Evolutionary conservation across 1,140 invertebrate genomes (phyloP), one percentile per base, ranked within the genome.

Genomic region (Olivierus martensii): DNA sequence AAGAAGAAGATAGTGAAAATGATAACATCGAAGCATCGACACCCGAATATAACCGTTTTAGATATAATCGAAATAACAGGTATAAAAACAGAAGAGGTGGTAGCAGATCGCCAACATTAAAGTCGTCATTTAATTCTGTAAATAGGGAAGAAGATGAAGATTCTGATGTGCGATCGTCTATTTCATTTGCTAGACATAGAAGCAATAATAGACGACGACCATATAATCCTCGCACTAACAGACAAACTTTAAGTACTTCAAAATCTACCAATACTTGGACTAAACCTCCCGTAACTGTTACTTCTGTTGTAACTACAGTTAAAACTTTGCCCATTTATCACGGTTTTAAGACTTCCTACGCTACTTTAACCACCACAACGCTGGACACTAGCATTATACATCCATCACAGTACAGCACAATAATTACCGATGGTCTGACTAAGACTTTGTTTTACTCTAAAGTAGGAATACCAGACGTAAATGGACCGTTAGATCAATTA

Each of bases 261-360:
- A 53, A 15, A 34, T 48, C 55, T 22, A 61, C 59, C 0, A 49
- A 55, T 12, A 43, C 56, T 10, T 37, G 57, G 35, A 48, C 39
- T 17, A 64, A 63, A 48, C 46, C 61, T 42, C 50, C 59, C 10
- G 22, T 64, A 10, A 64, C 63, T 10, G 49, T 64, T 14, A 64
- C 62, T 19, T 60, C 60, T 17, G 53, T 64, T 51, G 58, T 64
- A n/a, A 59, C 62, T 19, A 63, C 60, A 6, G 53, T 63, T 9
- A 63, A 63, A 55, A 64, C 62, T 3, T 35, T 64, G 5, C 62
- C 63, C 15, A 63, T 64, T 12, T 60, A 61, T 39, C 63, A 64
- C 44, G 63, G 63, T 11, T 64, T 64, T 49, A 46, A 53, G 46
- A 64, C 63, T 11, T 63, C 62, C 7, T 62, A 59, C 34, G 63